These are phyloP conservation scores for Ammodytes marinus DNA, from an alignment of 2,113 vertebrate genomes.

Conservation along the genomic window DNA sequence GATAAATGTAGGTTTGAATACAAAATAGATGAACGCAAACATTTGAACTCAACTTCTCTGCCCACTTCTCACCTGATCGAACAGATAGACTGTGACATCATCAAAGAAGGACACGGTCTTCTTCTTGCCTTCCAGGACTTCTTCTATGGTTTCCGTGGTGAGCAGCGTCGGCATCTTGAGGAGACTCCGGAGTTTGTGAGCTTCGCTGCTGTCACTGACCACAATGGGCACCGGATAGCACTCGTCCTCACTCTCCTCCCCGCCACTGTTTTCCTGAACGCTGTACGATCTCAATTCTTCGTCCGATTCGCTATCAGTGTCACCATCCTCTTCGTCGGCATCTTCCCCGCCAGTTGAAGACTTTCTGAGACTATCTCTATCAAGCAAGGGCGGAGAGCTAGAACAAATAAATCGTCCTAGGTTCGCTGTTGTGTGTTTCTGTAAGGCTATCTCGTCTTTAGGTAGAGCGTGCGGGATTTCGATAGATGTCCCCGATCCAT, in stretches of 20 bases:
- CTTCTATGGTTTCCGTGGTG: slow-evolving; percentile 76
- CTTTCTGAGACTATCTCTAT: slow-evolving; percentile 15
- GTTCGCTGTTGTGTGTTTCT: slow-evolving; percentile 35
- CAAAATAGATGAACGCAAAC: not conserved
- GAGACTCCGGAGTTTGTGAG: slow-evolving; percentile 90
- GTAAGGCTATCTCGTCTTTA: slow-evolving; percentile 76
- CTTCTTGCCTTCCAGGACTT: slow-evolving; percentile 89
- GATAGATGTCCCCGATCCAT: not conserved
- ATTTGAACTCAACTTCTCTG: not conserved
- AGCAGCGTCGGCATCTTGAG: slow-evolving; percentile 89
- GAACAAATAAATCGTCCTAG: slow-evolving; percentile 85
- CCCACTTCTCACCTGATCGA: slow-evolving; percentile 93
- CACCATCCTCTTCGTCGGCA: slow-evolving; percentile 87
- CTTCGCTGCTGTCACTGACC: slow-evolving; percentile 90
- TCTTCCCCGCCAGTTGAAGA: slow-evolving; percentile 77
- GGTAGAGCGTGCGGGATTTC: slow-evolving; percentile 59
- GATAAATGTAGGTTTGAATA: not conserved
- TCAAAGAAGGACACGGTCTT: slow-evolving; percentile 97
- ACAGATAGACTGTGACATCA: slow-evolving; percentile 96
- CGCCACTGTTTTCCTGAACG: slow-evolving; percentile 88
- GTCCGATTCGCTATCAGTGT: slow-evolving; percentile 92
- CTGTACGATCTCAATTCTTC: slow-evolving; percentile 92
- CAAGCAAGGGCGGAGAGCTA: slow-evolving; percentile 37
- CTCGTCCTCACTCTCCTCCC: slow-evolving; percentile 95
- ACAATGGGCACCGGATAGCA: slow-evolving; percentile 87